A percentile compares a stretch with the other conserved stretches of the same genome.
Evolutionary conservation across 1,140 invertebrate species (phyloP).

Genomic region (Copidosoma floridanum): DNA sequence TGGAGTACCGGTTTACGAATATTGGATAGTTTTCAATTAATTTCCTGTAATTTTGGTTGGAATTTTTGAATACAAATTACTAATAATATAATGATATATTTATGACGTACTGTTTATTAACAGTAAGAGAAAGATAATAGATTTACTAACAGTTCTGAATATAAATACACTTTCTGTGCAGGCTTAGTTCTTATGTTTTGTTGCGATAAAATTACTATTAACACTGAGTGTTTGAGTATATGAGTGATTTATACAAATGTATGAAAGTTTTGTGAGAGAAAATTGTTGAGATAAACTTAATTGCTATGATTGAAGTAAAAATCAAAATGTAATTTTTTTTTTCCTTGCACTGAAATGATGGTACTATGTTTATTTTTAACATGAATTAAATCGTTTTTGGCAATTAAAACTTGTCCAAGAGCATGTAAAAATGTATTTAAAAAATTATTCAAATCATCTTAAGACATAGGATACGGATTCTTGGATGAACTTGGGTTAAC

Average conservation of each 20-base stretch:
- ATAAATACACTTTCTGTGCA: constrained; percentile 25
- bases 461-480: no score
- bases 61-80: not conserved
- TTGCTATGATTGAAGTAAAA: constrained; percentile 47
- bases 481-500: no score
- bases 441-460: no score
- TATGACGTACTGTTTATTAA: constrained; percentile 4
- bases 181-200: constrained; percentile 37
- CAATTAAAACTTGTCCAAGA: no score
- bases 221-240: constrained; percentile 26
- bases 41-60: constrained; percentile 1
- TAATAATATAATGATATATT: constrained; percentile 1
- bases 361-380: constrained; percentile 43
- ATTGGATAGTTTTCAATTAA: constrained; percentile 22
- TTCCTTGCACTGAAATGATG: constrained; percentile 48
- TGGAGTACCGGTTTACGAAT: constrained; percentile 22
- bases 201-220: constrained; percentile 35
- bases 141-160: constrained; percentile 24
- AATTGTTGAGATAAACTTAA: constrained; percentile 39
- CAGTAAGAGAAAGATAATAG: constrained; percentile 4
- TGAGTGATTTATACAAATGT: constrained; percentile 29
- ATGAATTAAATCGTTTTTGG: no score
- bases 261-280: constrained; percentile 30
- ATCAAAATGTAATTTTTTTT: constrained; percentile 43
- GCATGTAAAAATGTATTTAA: no score